Evolutionary conservation across 2,797 vertebrate genomes (phyloP).

Genomic region (Apogon talboti): DNA sequence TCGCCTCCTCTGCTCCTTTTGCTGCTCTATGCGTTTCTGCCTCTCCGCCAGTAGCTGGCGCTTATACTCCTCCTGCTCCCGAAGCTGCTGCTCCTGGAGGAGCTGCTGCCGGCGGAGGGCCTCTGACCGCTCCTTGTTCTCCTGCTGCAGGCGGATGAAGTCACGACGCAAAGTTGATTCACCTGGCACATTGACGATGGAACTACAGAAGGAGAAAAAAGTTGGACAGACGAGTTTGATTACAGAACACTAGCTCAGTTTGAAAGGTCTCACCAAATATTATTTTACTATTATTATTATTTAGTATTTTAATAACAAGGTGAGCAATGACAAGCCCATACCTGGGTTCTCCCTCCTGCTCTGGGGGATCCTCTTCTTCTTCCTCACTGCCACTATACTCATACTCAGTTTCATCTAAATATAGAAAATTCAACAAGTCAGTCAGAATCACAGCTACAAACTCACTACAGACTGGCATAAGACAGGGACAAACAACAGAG

Average conservation of each 20-base stretch:
- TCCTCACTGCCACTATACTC: slow-evolving; percentile 99
- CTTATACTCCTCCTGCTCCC: slow-evolving; percentile 92
- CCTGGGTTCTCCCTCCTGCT: slow-evolving; percentile 98
- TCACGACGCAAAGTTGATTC: slow-evolving; percentile 92
- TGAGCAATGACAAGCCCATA: slow-evolving; percentile 54
- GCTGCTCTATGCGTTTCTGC: slow-evolving; percentile 92
- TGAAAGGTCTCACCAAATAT: too few relatives aligned
- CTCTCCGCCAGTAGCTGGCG: slow-evolving; percentile 91
- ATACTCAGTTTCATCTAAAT: slow-evolving; percentile 95
- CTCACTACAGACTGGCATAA: too few relatives aligned
- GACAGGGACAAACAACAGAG: background rate
- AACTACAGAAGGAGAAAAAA: slow-evolving; percentile 21
- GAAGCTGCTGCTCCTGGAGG: slow-evolving; percentile 88
- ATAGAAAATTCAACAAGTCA: background rate
- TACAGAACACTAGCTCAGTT: background rate
- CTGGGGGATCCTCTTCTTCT: slow-evolving; percentile 96
- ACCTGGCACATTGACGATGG: slow-evolving; percentile 85
- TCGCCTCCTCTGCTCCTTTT: slow-evolving; percentile 91
- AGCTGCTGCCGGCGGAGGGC: slow-evolving; percentile 88
- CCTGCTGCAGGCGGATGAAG: slow-evolving; percentile 93
- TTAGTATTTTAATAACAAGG: background rate
- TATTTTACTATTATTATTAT: too few relatives aligned
- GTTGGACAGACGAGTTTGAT: background rate
- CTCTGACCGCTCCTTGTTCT: slow-evolving; percentile 92
- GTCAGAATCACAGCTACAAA: background rate